Evolutionary conservation across 2,888 invertebrate genomes (phyloP).

Genomic region (Pollenia labialis): DNA sequence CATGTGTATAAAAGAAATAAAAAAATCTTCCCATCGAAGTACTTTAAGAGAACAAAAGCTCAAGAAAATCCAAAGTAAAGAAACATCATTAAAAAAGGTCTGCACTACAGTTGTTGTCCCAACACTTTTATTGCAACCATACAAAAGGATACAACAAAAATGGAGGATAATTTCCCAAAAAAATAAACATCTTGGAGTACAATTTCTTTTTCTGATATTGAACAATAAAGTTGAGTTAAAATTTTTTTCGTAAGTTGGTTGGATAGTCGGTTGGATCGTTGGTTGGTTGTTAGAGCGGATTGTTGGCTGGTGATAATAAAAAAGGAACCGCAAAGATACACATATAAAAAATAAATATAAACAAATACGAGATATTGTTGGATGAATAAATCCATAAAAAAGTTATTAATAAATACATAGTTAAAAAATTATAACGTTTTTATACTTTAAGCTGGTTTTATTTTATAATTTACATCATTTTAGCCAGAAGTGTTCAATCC

Average conservation of each 20-base stretch:
- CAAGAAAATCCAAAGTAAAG: not conserved
- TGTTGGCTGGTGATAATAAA: conserved; percentile 5
- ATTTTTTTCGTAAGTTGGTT: conserved; percentile 33
- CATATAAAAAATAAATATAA: not conserved
- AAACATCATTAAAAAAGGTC: conserved; percentile 36
- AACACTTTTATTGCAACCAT: conserved; percentile 20
- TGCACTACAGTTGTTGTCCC: not conserved
- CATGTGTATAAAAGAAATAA: not conserved
- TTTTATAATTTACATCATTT: no score
- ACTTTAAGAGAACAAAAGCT: conserved; percentile 33
- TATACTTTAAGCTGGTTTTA: no score
- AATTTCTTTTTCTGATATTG: conserved; percentile 16
- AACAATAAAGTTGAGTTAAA: conserved; percentile 41
- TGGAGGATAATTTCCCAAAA: conserved; percentile 1
- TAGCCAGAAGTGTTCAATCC: no score
- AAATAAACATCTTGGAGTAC: not conserved
- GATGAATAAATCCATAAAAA: not conserved
- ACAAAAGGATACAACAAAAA: conserved; percentile 19
- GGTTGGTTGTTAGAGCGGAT: conserved; percentile 9
- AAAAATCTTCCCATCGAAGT: conserved; percentile 6
- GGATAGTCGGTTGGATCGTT: conserved; percentile 6
- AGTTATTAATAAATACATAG: not conserved
- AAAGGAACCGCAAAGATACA: not conserved
- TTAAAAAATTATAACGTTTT: no score
- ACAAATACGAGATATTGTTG: not conserved